Conservation (phyloP, 2,113 vertebrate species). For the Columbina picui region DNA sequence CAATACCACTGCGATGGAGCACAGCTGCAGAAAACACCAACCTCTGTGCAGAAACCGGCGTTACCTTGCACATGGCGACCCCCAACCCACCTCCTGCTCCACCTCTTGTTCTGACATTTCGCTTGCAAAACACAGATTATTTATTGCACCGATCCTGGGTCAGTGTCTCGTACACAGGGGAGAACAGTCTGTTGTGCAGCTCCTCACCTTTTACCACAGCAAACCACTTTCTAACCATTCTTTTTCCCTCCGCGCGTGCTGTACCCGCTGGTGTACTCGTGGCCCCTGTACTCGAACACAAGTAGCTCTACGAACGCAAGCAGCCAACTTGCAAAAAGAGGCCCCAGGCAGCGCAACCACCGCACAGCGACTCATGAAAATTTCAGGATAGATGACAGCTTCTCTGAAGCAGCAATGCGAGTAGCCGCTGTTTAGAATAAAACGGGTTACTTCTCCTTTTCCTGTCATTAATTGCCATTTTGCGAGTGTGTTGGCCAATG, state of each 20-base stretch:
- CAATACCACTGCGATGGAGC: background rate
- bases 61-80: background rate
- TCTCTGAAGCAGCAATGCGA: conserved; percentile 7
- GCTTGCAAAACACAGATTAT: background rate
- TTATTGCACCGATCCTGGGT: rapidly evolving
- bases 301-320: background rate
- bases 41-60: background rate
- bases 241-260: background rate
- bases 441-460: background rate
- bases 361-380: conserved; percentile 42
- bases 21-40: background rate
- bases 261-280: background rate
- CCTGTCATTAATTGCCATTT: conserved; percentile 18
- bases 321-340: conserved; percentile 31
- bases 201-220: background rate
- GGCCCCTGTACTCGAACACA: background rate
- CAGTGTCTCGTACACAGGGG: background rate
- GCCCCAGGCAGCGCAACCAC: conserved; percentile 42
- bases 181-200: background rate
- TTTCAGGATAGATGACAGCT: conserved; percentile 51
- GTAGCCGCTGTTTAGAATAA: conserved; percentile 17
- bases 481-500: background rate
- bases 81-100: background rate
- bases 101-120: background rate
- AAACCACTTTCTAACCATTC: background rate